Evolutionary conservation across 35 echinoderm and acorn worm species (phyloP).

Genomic region (Acanthaster planci): DNA sequence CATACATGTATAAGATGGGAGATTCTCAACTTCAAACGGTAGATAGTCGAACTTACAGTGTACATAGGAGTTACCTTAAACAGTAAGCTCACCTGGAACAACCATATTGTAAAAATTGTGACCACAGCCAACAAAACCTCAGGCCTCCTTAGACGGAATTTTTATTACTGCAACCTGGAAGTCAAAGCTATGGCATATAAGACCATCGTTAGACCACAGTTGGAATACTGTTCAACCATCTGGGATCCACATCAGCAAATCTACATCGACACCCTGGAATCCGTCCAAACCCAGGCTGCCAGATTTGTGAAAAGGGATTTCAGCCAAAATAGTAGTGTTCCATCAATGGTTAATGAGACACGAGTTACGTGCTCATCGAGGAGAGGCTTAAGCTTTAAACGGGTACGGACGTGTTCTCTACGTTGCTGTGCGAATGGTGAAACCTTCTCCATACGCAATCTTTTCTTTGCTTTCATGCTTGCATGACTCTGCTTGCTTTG

Average conservation of each 20-base stretch:
- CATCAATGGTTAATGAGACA: conserved; percentile 3
- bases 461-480: no score
- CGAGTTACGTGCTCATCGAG: no score
- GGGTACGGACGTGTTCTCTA: no score
- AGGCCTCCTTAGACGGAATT: neutral
- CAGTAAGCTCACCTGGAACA: neutral
- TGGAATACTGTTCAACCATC: neutral
- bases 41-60: neutral
- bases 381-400: no score
- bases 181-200: conserved; percentile 17
- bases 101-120: neutral
- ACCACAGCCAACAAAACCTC: neutral
- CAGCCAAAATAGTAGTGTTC: neutral
- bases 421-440: no score
- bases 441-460: no score
- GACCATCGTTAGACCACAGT: neutral
- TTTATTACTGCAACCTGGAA: neutral
- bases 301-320: conserved; percentile 2
- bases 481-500: no score
- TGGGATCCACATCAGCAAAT: neutral
- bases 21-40: neutral
- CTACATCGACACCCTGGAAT: neutral
- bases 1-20: conserved; percentile 27
- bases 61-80: conserved; percentile 1
- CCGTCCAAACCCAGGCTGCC: neutral